Evolutionary conservation across 2,888 invertebrate species (phyloP).

Genomic region (Orchesella flavescens): DNA sequence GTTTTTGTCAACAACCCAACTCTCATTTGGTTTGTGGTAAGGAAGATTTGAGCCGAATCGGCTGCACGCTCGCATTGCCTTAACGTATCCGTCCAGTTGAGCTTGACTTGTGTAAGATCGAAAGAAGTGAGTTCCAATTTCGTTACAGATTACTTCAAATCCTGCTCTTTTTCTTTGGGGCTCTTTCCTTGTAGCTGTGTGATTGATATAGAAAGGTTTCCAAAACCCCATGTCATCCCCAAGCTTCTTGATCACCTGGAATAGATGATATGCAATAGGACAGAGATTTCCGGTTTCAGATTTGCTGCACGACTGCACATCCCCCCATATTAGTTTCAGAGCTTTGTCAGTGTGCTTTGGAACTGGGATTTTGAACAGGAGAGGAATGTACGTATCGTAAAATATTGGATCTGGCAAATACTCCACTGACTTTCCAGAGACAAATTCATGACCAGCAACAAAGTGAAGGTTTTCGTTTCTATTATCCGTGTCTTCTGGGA

Average conservation of each 20-base stretch:
- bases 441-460: constrained; percentile 42
- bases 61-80: constrained; percentile 54
- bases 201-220: constrained; percentile 60
- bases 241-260: constrained; percentile 62
- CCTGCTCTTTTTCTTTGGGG: constrained; percentile 11
- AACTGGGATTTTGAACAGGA: constrained; percentile 62
- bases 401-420: constrained; percentile 64
- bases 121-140: constrained; percentile 61
- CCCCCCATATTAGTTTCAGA: constrained; percentile 55
- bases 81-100: constrained; percentile 49
- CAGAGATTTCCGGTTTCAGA: constrained; percentile 59
- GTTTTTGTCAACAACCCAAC: constrained; percentile 65
- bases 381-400: constrained; percentile 63
- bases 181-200: constrained; percentile 44
- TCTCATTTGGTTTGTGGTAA: constrained; percentile 7
- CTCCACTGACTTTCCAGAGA: constrained; percentile 59
- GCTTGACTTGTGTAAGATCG: constrained; percentile 51
- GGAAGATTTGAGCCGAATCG: constrained; percentile 14
- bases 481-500: neutral
- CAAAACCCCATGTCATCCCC: constrained; percentile 66
- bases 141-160: constrained; percentile 60
- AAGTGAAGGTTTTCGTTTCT: neutral
- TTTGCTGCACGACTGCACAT: constrained; percentile 40
- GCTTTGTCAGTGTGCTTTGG: constrained; percentile 64
- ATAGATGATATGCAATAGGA: constrained; percentile 65